Percentiles rank a stretch among this genome's conserved stretches.
These are phyloP conservation scores for Uropsilus gracilis DNA, from an alignment of 2,113 vertebrate species.

Conservation along the genomic window DNA sequence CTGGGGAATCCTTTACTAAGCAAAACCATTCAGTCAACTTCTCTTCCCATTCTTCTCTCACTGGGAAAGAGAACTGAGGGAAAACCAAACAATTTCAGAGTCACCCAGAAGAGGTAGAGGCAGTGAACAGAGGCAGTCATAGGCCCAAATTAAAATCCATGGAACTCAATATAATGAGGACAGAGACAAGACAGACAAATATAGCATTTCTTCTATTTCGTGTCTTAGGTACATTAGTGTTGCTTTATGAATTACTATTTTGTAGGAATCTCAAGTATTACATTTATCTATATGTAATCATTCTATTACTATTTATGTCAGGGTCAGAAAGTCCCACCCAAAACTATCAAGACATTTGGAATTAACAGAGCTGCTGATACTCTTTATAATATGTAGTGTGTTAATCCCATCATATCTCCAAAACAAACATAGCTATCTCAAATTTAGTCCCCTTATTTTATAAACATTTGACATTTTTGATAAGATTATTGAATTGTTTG, in stretches of 20 bases:
- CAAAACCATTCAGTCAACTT: not conserved
- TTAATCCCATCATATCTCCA: not conserved
- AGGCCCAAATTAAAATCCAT: not conserved
- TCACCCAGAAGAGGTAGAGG: not conserved
- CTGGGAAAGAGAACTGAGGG: not conserved
- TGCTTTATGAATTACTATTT: not conserved
- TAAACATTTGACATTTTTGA: not conserved
- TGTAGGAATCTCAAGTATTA: not conserved
- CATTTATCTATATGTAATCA: not conserved
- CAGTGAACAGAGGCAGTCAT: not conserved
- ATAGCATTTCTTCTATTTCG: too few species aligned
- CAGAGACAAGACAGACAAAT: rapidly evolving
- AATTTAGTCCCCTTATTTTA: not conserved
- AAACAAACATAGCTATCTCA: not conserved
- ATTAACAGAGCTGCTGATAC: not conserved
- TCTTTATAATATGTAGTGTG: not conserved
- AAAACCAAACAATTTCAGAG: slow-evolving; percentile 28
- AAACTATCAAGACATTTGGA: not conserved
- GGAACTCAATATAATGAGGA: not conserved
- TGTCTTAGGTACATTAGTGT: not conserved
- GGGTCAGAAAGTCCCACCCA: not conserved
- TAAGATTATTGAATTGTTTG: not conserved
- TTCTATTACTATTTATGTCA: not conserved
- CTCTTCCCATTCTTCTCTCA: not conserved
- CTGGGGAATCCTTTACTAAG: not conserved